These are phyloP conservation scores for Amphilophus citrinellus DNA, from an alignment of 2,113 vertebrate genomes.

Conservation along the genomic window DNA sequence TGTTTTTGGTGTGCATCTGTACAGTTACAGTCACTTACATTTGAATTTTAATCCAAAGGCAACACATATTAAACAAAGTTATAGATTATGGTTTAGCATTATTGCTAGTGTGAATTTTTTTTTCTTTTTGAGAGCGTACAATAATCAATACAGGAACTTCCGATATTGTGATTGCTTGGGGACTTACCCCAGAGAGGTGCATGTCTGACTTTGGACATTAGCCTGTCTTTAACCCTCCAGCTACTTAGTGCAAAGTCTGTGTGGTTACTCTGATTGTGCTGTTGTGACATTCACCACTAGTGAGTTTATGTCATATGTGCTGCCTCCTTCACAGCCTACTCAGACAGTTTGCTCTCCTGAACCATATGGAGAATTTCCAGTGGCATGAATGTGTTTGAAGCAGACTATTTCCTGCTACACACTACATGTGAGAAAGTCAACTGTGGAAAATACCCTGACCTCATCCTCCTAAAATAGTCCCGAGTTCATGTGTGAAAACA, in stretches of 20 bases:
- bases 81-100: too few relatives aligned
- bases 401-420: background rate
- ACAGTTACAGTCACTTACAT: background rate
- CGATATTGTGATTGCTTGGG: background rate
- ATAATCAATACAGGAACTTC: background rate
- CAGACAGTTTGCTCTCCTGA: background rate
- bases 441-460: background rate
- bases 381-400: background rate
- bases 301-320: background rate
- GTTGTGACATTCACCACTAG: background rate
- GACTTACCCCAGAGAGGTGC: background rate
- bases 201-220: background rate
- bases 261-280: background rate
- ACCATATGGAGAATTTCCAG: background rate
- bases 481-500: background rate
- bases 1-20: background rate
- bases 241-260: background rate
- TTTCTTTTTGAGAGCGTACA: background rate
- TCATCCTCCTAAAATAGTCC: background rate
- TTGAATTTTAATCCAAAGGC: too few relatives aligned
- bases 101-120: too few relatives aligned
- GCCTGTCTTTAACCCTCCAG: background rate
- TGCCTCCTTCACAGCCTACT: background rate
- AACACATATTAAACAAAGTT: too few relatives aligned
- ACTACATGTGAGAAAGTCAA: background rate